A percentile compares a stretch with the other conserved stretches of the same genome.
phyloP scores from a whole-genome alignment of 92 coral and sea anemone genomes.

The Epizoanthus fatuus region DNA sequence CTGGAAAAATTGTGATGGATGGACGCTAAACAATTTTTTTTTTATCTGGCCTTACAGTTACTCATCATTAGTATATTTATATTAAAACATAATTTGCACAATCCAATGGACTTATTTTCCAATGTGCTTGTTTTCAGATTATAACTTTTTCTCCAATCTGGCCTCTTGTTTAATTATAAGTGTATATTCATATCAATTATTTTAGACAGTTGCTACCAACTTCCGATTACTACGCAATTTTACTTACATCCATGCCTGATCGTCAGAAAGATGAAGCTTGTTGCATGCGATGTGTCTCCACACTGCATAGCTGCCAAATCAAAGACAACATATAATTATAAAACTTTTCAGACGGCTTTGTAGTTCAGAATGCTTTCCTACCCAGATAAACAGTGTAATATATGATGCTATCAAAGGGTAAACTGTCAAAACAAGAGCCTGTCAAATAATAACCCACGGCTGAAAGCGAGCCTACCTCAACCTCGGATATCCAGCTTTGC shows the following conservation, averaged over 20 bases:
- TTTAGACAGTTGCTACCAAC: not conserved
- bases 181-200: not conserved
- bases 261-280: conserved; percentile 89
- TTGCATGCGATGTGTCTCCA: conserved; percentile 98
- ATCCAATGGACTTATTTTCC: too few relatives aligned
- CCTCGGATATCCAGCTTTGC: conserved; percentile 95
- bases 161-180: not conserved
- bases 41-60: too few relatives aligned
- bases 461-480: conserved; percentile 67
- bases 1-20: too few relatives aligned
- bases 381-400: too few relatives aligned
- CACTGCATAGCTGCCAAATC: conserved; percentile 79
- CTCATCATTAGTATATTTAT: too few relatives aligned
- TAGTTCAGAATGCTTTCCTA: too few relatives aligned
- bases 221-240: not conserved
- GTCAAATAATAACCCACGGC: too few relatives aligned
- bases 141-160: too few relatives aligned
- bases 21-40: too few relatives aligned
- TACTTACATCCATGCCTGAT: conserved; percentile 99
- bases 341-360: not conserved
- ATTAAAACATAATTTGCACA: too few relatives aligned
- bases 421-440: not conserved
- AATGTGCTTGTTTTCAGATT: too few relatives aligned
- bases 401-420: too few relatives aligned
- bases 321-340: not conserved